A percentile compares a stretch with the other conserved stretches of the same genome.
Evolutionary conservation across 2,797 vertebrate species (phyloP).

Genomic region (Galaxias olidus): DNA sequence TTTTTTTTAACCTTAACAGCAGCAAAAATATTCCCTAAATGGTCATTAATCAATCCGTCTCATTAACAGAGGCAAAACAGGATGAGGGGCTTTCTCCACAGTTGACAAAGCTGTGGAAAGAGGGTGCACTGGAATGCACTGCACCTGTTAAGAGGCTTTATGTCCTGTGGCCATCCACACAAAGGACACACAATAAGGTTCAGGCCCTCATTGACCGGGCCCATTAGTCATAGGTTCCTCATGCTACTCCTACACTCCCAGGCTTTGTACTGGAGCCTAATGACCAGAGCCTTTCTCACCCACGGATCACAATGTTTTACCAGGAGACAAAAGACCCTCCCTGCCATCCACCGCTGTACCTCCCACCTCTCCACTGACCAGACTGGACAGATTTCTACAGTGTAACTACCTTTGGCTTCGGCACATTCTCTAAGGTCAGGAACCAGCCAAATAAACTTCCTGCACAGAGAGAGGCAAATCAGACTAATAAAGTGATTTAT

Average conservation of each 20-base stretch:
- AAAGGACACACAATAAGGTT: conserved; percentile 76
- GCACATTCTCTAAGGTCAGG: conserved; percentile 36
- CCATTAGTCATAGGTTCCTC: conserved; percentile 77
- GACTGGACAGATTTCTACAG: conserved; percentile 60
- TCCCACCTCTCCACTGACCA: conserved; percentile 61
- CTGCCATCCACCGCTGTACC: conserved; percentile 13
- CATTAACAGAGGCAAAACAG: conserved; percentile 61
- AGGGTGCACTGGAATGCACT: conserved; percentile 70
- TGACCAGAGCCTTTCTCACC: conserved; percentile 72
- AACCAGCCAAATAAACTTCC: conserved; percentile 19
- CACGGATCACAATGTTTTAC: conserved; percentile 76
- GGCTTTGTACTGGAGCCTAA: conserved; percentile 70
- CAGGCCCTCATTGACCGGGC: conserved; percentile 75
- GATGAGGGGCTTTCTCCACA: conserved; percentile 70
- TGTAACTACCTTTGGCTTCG: conserved; percentile 50
- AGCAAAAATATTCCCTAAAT: conserved; percentile 20
- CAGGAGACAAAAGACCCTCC: conserved; percentile 60
- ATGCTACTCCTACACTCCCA: conserved; percentile 68
- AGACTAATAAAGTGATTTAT: conserved; percentile 47
- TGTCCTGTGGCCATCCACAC: conserved; percentile 67
- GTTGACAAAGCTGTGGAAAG: conserved; percentile 61
- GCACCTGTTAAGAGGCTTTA: conserved; percentile 75
- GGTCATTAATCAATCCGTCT: conserved; percentile 51
- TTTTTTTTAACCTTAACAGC: conserved; percentile 12
- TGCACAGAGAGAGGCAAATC: conserved; percentile 5